Evolutionary conservation across 2,797 vertebrate species (phyloP).

Genomic region (Gambelia wislizenii): DNA sequence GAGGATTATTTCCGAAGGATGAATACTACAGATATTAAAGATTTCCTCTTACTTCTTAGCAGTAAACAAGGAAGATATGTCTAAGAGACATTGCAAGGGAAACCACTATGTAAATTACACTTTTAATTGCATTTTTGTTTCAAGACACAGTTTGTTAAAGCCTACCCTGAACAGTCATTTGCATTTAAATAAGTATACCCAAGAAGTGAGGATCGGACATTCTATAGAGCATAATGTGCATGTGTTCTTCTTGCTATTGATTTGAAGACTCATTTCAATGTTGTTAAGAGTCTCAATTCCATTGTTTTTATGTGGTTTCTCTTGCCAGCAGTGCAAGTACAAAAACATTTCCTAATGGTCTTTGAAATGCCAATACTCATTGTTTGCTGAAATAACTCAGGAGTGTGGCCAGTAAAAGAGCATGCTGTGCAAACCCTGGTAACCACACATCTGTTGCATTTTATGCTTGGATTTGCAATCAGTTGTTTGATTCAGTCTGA

Average conservation of each 20-base stretch:
- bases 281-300: slow-evolving; percentile 27
- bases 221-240: background rate
- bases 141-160: background rate
- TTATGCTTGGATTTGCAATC: slow-evolving; percentile 38
- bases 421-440: background rate
- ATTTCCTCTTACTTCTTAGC: background rate
- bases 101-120: background rate
- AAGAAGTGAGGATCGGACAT: background rate
- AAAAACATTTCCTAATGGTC: slow-evolving; percentile 45
- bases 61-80: background rate
- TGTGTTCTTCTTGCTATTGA: background rate
- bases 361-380: slow-evolving; percentile 32
- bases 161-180: background rate
- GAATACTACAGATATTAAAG: background rate
- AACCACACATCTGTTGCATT: slow-evolving; percentile 23
- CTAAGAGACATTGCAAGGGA: background rate
- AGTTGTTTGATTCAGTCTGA: slow-evolving; percentile 23
- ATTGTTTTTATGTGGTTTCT: slow-evolving; percentile 24
- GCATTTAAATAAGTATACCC: background rate
- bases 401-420: slow-evolving; percentile 32
- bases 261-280: slow-evolving; percentile 33
- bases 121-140: background rate
- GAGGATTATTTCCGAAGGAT: background rate
- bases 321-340: slow-evolving; percentile 37
- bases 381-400: slow-evolving; percentile 46